These are phyloP conservation scores for Habropoda laboriosa DNA, from an alignment of 1,140 invertebrate species.

Conservation along the genomic window DNA sequence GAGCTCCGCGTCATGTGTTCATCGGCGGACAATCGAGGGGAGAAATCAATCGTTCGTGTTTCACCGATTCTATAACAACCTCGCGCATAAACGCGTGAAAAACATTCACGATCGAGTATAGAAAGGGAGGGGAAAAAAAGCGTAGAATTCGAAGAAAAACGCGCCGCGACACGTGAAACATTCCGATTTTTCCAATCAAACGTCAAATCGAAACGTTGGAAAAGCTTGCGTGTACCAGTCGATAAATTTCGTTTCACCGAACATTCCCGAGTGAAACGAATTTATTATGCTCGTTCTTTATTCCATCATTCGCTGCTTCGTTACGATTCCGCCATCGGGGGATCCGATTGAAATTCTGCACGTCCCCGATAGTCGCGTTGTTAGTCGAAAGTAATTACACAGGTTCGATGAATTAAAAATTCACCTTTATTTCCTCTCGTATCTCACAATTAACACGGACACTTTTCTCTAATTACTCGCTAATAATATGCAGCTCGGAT, in stretches of 20 bases:
- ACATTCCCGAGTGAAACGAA: not conserved
- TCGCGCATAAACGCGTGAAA: not conserved
- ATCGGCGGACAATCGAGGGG: not conserved
- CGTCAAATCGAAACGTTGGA: not conserved
- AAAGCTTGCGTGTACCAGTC: not conserved
- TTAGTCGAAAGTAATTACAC: not conserved
- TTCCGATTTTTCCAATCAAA: too few relatives aligned
- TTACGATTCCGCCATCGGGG: not conserved
- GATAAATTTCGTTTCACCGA: not conserved
- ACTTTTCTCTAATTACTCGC: too few relatives aligned
- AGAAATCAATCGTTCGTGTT: not conserved
- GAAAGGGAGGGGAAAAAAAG: too few relatives aligned
- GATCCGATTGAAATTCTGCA: conserved; percentile 1
- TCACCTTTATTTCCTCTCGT: too few relatives aligned
- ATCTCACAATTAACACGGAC: too few relatives aligned
- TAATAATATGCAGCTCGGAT: too few relatives aligned
- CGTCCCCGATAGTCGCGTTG: not conserved
- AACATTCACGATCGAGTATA: not conserved
- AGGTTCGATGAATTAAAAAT: not conserved
- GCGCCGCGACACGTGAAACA: not conserved
- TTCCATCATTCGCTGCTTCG: not conserved
- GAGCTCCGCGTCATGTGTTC: too few relatives aligned
- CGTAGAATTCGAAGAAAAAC: not conserved
- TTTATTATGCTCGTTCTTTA: not conserved
- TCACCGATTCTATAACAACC: not conserved